Evolutionary conservation across 1,140 invertebrate genomes (phyloP), one percentile per base, ranked within the genome.

Genomic region (Lepidurus packardi): DNA sequence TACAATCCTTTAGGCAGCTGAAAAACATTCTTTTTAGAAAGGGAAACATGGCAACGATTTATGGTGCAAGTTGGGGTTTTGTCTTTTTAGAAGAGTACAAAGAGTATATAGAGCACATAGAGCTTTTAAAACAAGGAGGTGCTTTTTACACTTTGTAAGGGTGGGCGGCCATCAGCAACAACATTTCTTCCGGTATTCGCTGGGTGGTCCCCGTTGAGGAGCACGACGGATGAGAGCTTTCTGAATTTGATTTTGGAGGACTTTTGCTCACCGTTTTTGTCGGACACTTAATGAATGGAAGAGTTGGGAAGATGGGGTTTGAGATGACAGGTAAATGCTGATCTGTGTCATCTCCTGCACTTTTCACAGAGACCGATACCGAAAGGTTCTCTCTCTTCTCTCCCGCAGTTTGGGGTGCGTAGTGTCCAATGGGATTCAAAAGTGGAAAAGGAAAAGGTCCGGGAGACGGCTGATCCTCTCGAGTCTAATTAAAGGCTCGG

Each of bases 281-380:
- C 53, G 53, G 53, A 65, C 16, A 21, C 13, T 65, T 65, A 65
- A 65, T 65, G 16, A 65, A 65, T 65, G 53, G 53, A 65, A 65
- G 0, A 65, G 53, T 65, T 16, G 53, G 8, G 53, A 13, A 21
- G 8, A 7, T 13, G 13, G 53, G 53, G 53, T 16, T n/a, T n/a
- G 53, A 65, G 53, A 65, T 65, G 53, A 65, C 53, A 65, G 53
- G 53, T 65, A 65, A 65, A 65, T 7, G 53, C 16, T 65, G 53
- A 21, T 65, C 53, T 65, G 53, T 65, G 53, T 65, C 53, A 65
- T 65, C 53, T 65, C 53, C 34, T 34, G 34, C 3, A 34, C 34
- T 34, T 34, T 34, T 3, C 34, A 34, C 34, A 34, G 3, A 16
- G 53, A 47, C 45, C 45, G 10, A 34, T 34, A 34, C 53, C 53